Base-by-base conservation (phyloP, 2,797 vertebrate species). In the Botia kubotai region DNA sequence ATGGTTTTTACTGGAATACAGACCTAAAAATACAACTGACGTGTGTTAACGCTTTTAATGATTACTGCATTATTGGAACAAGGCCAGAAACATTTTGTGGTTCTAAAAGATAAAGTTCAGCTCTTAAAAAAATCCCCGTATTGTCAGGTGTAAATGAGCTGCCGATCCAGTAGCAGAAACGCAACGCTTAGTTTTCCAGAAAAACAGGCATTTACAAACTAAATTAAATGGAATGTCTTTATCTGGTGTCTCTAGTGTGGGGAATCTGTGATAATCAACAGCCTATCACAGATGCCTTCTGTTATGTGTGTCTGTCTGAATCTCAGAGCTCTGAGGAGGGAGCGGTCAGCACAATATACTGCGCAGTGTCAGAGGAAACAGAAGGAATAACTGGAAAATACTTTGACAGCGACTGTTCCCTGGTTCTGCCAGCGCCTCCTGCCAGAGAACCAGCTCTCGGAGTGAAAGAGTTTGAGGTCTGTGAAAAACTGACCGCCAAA, bases 301-400 rank as follows among this genome's bases (percentile, higher is more conserved):
- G 1, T 12, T 3, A 26, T 23, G 4, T 57, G 53, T 60, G 58
- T 26, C 12, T 36, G 6, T 75, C 16, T 55, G 29, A 66, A 74
- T 43, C 2, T 0, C 90, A 98, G 97, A 90, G 91, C 0, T 10
- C 94, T 0, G 87, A 93, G 77, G 92, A 95, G 81, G 96, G 96
- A 0, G 95, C 96, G 0, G 43, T 86, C 84, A 95, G 93, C 82
- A 36, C 94, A 8, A 92, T 96, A 76, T 98, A 94, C 92, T 95
- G 97, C 0, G 92, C 95, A 0, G 86, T 98, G 1, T 91, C 96
- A 0, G 93, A 95, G 70, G 96, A 98, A 52, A 90, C 87, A 0
- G 91, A 93, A 0, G 95, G 94, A 11, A 83, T 97, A 83, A 93
- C 91, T 0, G 97, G 97, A 14, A 98, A 97, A 83, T 96, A 96